Evolutionary conservation across 2,797 vertebrate species (phyloP), one percentile per base, ranked within the genome.

Genomic region (Urosaurus nigricauda): DNA sequence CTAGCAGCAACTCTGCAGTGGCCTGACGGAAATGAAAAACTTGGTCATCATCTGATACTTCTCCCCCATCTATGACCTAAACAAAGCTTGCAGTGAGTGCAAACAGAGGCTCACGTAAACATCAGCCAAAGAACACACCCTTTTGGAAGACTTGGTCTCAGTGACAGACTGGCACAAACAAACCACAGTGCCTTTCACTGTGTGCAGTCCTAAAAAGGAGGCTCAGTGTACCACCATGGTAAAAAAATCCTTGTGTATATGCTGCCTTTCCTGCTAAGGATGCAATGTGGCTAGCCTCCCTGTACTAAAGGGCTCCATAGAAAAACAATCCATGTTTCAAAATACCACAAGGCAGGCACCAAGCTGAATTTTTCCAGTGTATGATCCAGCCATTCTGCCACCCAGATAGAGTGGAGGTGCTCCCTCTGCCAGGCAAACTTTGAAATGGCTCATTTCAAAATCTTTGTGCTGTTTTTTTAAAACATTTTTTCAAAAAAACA

Each of bases 1-100:
- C 43, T 89, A 79, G 79, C 88, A 37, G 58, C 70, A 81, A 65
- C 56, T 86, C 43, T 75, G 58, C 77, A 80, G 71, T 74, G 43
- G 58, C 43, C 26, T 43, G 88, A 89, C 47, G 79, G 88, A 89
- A 89, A 89, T 86, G 78, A 89, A 88, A 86, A 86, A 16, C 71
- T 70, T 86, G 73, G 71, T 78, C 85, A 60, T 85, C 83, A 89
- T 75, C 84, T 77, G 88, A 89, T 83, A 65, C 71, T 68, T 56
- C 75, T 12, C 47, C 21, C 29, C 26, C 43, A 56, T 6, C 47
- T 68, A 35, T 82, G 88, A 26, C 43, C 60, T 75, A 78, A 89
- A 89, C 84, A 86, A 79, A 86, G 79, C 35, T 77, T 86, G 79
- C 84, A 86, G 79, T 89, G 75, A 86, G 58, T 83, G 43, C 79